Evolutionary conservation across 2,888 invertebrate genomes (phyloP), one percentile per base, ranked within the genome.

Genomic region (Mellilla xanthometata): DNA sequence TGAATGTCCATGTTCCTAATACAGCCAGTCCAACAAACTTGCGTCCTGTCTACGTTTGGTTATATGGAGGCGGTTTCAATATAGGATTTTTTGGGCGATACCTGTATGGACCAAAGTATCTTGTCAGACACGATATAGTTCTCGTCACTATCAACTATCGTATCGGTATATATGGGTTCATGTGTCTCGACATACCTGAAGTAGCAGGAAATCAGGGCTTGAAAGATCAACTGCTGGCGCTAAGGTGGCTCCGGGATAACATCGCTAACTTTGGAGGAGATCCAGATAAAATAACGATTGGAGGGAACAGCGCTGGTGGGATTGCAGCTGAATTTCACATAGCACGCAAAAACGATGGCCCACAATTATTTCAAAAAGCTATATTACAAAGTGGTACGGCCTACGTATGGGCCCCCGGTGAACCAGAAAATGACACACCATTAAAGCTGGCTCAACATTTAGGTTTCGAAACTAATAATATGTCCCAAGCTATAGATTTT

Each of bases 1-100:
- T 74, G 0, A 67, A 71, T 29, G 32, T 74, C 0, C 93, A 91
- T 60, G 90, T 91, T 0, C 92, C 92, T 0, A 56, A 58, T 9
- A 27, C 46, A 1, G 71, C 67, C 0, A 65, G 45, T 12, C 41
- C 52, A 2, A 45, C 31, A 2, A 68, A 68, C 12, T 51, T 19
- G 7, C 39, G 75, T 1, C 80, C 82, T 0, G 75, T 81, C 0
- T 57, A 79, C 31, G 64, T 81, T 1, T 79, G 67, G 66, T 72
- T 81, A 24, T 58, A 76, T 33, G 81, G 83, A 2, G 81, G 81
- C 2, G 58, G 53, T 0, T 81, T 81, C 9, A 31, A 31, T 0
- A 26, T 38, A 0, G 81, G 81, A 1, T 63, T 50, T 22, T 58
- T 53, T 0, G 55, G 61, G 11, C 58, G 58, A 56, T 42, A 42